Evolutionary conservation across 1,140 invertebrate species (phyloP).

Genomic region (Nasonia giraulti): DNA sequence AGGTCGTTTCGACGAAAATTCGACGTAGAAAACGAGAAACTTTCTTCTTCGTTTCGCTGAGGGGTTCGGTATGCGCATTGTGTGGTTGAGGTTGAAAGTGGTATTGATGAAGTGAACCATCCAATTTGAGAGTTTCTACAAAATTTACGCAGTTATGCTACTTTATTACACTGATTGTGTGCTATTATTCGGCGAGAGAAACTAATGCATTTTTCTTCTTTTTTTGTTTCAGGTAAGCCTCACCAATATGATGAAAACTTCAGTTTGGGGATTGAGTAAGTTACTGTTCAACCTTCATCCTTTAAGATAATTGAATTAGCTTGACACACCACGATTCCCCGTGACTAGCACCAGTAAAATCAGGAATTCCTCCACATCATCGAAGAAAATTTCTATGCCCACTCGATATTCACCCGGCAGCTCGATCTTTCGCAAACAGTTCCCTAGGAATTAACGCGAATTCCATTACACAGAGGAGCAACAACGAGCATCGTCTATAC

Average conservation of each 20-base stretch:
- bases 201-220: neutral
- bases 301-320: too few species aligned
- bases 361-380: too few species aligned
- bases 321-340: too few species aligned
- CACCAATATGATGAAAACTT: neutral
- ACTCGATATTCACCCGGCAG: too few species aligned
- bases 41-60: constrained; percentile 17
- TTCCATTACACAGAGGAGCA: too few species aligned
- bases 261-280: neutral
- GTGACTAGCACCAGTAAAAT: too few species aligned
- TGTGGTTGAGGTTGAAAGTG: neutral
- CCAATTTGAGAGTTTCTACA: neutral
- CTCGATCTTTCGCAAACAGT: neutral
- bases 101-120: neutral
- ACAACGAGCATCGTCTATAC: neutral
- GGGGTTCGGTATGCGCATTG: neutral
- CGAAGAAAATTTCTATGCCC: too few species aligned
- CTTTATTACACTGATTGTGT: neutral
- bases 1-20: constrained; percentile 9
- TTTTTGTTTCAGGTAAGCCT: constrained; percentile 26
- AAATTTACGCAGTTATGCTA: neutral
- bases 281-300: neutral
- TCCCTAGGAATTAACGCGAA: neutral
- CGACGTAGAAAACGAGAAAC: constrained; percentile 3
- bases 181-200: neutral